These are phyloP conservation scores for Phaenicophaeus curvirostris DNA, from an alignment of 2,797 vertebrate genomes.

Conservation along the genomic window DNA sequence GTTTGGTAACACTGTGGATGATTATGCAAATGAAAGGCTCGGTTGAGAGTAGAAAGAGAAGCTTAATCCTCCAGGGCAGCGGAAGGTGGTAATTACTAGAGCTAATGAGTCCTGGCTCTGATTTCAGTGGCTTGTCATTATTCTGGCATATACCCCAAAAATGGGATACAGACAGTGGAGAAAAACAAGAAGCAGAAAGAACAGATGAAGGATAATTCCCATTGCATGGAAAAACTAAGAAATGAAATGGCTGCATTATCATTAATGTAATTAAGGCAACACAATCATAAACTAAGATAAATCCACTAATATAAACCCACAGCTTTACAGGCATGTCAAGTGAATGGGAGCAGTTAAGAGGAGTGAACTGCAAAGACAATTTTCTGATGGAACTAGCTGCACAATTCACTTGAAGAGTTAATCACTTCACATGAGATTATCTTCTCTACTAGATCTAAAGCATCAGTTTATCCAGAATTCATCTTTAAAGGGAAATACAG, in stretches of 20 bases:
- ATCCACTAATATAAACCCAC: background rate
- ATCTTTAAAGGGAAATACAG: background rate
- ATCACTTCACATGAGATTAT: background rate
- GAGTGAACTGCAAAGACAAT: background rate
- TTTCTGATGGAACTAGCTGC: background rate
- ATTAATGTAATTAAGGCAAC: background rate
- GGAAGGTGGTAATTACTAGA: background rate
- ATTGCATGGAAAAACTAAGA: background rate
- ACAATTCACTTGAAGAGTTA: background rate
- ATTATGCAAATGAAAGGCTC: background rate
- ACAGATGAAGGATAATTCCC: background rate
- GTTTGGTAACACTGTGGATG: background rate
- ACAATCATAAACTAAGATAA: background rate
- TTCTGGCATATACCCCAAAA: background rate
- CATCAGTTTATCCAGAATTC: background rate
- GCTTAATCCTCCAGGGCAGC: background rate
- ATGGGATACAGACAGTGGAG: background rate
- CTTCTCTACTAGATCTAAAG: constrained; percentile 2
- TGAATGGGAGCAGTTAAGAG: background rate
- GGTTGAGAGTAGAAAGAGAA: background rate
- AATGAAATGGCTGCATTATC: background rate
- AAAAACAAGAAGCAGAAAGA: background rate
- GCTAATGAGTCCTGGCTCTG: constrained; percentile 6
- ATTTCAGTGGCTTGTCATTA: background rate
- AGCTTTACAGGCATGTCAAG: background rate